These are phyloP conservation scores for Salvelinus alpinus DNA, from an alignment of 2,113 vertebrate species.

Conservation along the genomic window DNA sequence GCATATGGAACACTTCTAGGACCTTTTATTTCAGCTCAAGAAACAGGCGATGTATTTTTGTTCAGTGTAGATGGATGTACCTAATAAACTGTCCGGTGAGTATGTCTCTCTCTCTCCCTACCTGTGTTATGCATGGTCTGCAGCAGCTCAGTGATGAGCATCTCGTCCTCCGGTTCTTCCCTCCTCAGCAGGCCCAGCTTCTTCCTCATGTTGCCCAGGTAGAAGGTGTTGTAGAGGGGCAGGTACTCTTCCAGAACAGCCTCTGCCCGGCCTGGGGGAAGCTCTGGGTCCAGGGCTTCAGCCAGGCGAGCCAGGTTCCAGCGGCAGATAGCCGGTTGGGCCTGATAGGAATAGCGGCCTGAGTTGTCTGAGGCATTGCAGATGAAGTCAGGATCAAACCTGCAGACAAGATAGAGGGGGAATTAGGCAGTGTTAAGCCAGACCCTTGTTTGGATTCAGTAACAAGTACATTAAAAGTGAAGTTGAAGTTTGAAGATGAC, in stretches of 20 bases:
- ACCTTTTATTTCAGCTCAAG: too few relatives aligned
- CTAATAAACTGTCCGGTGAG: too few relatives aligned
- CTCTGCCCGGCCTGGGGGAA: conserved; percentile 77
- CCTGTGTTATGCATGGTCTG: conserved; percentile 92
- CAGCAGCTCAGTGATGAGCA: conserved; percentile 83
- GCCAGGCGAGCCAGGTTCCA: conserved; percentile 94
- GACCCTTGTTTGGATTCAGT: too few relatives aligned
- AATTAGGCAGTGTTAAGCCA: neutral
- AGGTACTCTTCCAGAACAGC: conserved; percentile 82
- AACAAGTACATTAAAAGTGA: too few relatives aligned
- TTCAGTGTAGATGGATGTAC: too few relatives aligned
- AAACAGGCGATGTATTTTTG: too few relatives aligned
- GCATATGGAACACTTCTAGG: too few relatives aligned
- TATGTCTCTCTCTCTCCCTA: conserved; percentile 35
- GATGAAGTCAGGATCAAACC: conserved; percentile 92
- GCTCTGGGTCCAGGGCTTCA: conserved; percentile 87
- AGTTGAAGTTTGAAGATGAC: too few relatives aligned
- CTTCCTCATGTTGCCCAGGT: conserved; percentile 88
- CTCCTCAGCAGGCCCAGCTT: conserved; percentile 86
- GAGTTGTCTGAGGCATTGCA: conserved; percentile 92
- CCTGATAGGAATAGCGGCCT: conserved; percentile 90
- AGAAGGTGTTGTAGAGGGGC: conserved; percentile 82
- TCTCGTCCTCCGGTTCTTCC: conserved; percentile 81
- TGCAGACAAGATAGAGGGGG: conserved; percentile 41
- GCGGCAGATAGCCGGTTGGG: conserved; percentile 86